phyloP scores from a whole-genome alignment of 2,113 vertebrate species.

The Neofelis nebulosa region DNA sequence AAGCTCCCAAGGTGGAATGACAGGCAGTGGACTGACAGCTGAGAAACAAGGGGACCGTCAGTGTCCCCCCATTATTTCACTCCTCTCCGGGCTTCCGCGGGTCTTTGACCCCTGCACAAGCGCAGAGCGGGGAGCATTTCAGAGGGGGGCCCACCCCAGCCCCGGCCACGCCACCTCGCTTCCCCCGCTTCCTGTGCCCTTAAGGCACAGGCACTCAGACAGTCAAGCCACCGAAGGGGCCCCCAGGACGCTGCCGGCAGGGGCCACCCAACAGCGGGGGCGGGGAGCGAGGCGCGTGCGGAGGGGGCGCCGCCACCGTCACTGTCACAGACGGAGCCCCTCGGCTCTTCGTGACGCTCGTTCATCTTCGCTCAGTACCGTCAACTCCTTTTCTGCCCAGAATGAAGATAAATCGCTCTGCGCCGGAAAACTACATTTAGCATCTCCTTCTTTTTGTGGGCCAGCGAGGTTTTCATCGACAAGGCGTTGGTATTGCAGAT shows the following conservation, averaged over 20 bases:
- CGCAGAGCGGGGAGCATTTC: not conserved
- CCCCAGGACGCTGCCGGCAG: accelerated
- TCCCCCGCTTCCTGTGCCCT: accelerated
- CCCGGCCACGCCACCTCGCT: not conserved
- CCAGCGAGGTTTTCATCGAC: constrained; percentile 30
- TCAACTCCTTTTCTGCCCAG: constrained; percentile 38
- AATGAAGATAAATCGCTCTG: constrained; percentile 62
- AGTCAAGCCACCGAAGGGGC: too few relatives aligned
- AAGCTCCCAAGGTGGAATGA: not conserved
- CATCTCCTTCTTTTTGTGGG: constrained; percentile 35
- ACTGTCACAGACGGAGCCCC: not conserved
- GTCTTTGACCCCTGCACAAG: not conserved
- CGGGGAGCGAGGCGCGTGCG: accelerated
- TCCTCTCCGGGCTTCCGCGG: not conserved
- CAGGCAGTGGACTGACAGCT: not conserved
- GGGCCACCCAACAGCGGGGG: accelerated
- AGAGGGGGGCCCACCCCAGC: not conserved
- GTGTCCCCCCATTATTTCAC: not conserved
- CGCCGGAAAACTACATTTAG: constrained; percentile 23
- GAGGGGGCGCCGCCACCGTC: accelerated
- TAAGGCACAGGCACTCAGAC: not conserved
- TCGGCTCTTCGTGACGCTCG: not conserved
- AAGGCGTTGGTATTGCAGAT: constrained; percentile 75
- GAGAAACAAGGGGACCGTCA: not conserved
- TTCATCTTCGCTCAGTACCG: not conserved